Evolutionary conservation across 2,797 vertebrate species (phyloP).

Genomic region (Brachyalestes nurse): DNA sequence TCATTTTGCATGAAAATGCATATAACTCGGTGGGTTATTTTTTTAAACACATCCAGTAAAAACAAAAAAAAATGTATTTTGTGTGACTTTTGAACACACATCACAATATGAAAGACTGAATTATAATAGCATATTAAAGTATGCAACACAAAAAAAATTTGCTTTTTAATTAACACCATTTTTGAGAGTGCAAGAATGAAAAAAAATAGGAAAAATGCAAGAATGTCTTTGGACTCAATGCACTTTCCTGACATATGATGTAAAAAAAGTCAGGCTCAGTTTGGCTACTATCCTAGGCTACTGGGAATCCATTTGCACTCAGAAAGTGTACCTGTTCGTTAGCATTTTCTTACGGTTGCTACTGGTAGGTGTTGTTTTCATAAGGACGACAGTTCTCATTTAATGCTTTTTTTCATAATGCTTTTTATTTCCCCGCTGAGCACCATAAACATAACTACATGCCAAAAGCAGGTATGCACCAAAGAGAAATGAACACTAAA

Average conservation of each 20-base stretch:
- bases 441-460: slow-evolving; percentile 4
- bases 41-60: too few relatives aligned
- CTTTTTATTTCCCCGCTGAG: not conserved
- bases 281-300: not conserved
- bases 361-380: slow-evolving; percentile 25
- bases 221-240: too few relatives aligned
- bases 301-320: slow-evolving; percentile 24
- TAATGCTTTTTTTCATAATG: not conserved
- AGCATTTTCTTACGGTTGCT: slow-evolving; percentile 7
- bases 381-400: not conserved
- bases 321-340: not conserved
- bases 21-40: too few relatives aligned
- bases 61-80: too few relatives aligned
- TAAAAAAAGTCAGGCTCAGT: not conserved
- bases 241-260: too few relatives aligned
- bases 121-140: not conserved
- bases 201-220: not conserved
- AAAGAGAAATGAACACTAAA: slow-evolving; percentile 18
- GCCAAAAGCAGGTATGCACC: not conserved
- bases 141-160: not conserved
- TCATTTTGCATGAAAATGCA: not conserved
- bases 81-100: too few relatives aligned
- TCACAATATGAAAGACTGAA: too few relatives aligned
- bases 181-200: not conserved
- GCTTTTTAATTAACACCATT: not conserved